Conservation (phyloP, 2,888 invertebrate species). For the Drosophila neonasuta region DNA sequence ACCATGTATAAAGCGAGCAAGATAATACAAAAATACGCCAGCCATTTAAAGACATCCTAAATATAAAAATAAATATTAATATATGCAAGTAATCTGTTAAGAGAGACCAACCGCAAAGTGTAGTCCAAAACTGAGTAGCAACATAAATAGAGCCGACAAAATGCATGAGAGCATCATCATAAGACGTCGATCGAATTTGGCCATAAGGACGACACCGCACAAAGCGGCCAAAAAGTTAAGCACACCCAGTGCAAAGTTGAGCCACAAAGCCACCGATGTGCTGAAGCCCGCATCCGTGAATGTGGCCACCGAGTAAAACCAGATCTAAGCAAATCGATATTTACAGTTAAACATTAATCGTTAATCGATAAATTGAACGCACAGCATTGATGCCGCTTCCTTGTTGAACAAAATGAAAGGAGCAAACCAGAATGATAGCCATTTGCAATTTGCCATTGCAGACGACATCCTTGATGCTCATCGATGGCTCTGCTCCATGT, state of each 20-base stretch:
- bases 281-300: slow-evolving; percentile 88
- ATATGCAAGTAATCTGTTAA: not conserved
- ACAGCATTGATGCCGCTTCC: slow-evolving; percentile 93
- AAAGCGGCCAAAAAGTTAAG: slow-evolving; percentile 86
- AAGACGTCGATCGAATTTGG: slow-evolving; percentile 86
- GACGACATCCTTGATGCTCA: slow-evolving; percentile 80
- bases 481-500: slow-evolving; percentile 81
- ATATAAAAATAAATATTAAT: not conserved
- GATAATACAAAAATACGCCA: slow-evolving; percentile 83
- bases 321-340: slow-evolving; percentile 78
- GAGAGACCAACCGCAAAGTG: slow-evolving; percentile 84
- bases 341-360: not conserved
- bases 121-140: slow-evolving; percentile 85
- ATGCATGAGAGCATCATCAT: slow-evolving; percentile 86
- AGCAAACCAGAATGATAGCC: slow-evolving; percentile 88
- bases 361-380: not conserved
- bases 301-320: slow-evolving; percentile 91
- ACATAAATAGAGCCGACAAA: slow-evolving; percentile 84
- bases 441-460: slow-evolving; percentile 74
- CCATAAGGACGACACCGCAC: slow-evolving; percentile 85
- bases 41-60: slow-evolving; percentile 1
- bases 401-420: slow-evolving; percentile 90
- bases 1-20: slow-evolving; percentile 89
- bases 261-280: slow-evolving; percentile 84
- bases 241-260: slow-evolving; percentile 89